phyloP scores from a whole-genome alignment of 2,113 vertebrate species.

The Rhineura floridana region DNA sequence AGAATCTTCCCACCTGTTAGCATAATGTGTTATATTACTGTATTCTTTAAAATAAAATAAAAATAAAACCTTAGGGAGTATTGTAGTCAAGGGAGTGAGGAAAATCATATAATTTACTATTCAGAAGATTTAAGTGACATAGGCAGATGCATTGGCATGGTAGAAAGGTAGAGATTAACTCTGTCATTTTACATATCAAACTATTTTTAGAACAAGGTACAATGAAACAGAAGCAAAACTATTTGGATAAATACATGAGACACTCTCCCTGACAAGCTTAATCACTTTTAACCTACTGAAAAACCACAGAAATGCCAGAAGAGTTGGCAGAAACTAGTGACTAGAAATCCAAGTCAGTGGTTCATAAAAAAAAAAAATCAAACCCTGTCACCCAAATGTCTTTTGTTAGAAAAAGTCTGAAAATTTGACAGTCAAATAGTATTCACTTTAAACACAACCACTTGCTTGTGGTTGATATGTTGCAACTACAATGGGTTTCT shows the following conservation, averaged over 20 bases:
- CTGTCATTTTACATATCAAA: conserved; percentile 27
- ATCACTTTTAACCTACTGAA: conserved; percentile 63
- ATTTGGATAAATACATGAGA: conserved; percentile 55
- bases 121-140: conserved; percentile 27
- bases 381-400: conserved; percentile 22
- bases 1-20: neutral
- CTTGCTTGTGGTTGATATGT: conserved; percentile 20
- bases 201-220: conserved; percentile 51
- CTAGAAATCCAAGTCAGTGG: conserved; percentile 60
- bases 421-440: conserved; percentile 52
- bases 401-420: conserved; percentile 39
- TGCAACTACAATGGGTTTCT: conserved; percentile 39
- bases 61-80: conserved; percentile 18
- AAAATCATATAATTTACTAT: conserved; percentile 42
- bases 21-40: neutral
- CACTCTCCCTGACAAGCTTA: conserved; percentile 65
- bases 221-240: conserved; percentile 52
- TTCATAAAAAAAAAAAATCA: conserved; percentile 36
- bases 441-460: conserved; percentile 33
- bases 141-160: conserved; percentile 37
- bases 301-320: conserved; percentile 66
- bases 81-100: neutral
- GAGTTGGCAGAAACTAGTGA: conserved; percentile 60
- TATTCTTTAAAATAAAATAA: conserved; percentile 1
- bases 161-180: conserved; percentile 1